phyloP scores from a whole-genome alignment of 1,140 invertebrate genomes.

The Zaprionus lachaisei region DNA sequence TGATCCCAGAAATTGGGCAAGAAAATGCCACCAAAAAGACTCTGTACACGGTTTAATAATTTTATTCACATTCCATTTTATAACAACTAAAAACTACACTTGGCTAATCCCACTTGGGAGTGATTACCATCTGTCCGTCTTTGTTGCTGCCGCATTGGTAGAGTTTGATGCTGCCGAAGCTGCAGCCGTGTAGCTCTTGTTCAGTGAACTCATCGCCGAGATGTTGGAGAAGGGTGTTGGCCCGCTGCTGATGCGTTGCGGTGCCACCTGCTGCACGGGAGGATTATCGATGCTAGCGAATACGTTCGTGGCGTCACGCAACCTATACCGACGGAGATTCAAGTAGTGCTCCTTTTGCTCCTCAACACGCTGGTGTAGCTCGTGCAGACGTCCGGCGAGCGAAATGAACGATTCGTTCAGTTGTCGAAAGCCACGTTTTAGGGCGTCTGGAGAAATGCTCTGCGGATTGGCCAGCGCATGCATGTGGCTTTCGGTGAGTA shows the following conservation, averaged over 20 bases:
- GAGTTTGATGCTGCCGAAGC: slow-evolving; percentile 45
- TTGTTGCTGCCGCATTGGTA: slow-evolving; percentile 48
- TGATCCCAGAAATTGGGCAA: not conserved
- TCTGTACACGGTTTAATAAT: slow-evolving; percentile 15
- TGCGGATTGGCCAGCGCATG: slow-evolving; percentile 88
- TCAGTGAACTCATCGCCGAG: slow-evolving; percentile 68
- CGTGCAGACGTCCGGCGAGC: slow-evolving; percentile 92
- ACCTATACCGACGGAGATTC: slow-evolving; percentile 90
- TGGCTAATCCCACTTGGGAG: not conserved
- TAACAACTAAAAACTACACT: slow-evolving; percentile 29
- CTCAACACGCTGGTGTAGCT: slow-evolving; percentile 90
- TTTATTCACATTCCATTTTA: slow-evolving; percentile 32
- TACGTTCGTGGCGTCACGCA: slow-evolving; percentile 92
- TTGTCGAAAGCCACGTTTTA: slow-evolving; percentile 88
- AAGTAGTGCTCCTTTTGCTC: slow-evolving; percentile 93
- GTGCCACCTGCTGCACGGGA: slow-evolving; percentile 50
- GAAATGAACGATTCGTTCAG: slow-evolving; percentile 94
- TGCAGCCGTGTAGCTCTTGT: slow-evolving; percentile 62
- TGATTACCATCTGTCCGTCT: slow-evolving; percentile 28
- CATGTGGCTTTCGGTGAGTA: slow-evolving; percentile 90
- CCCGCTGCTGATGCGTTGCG: slow-evolving; percentile 85
- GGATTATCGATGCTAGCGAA: slow-evolving; percentile 86
- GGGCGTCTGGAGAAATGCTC: slow-evolving; percentile 89
- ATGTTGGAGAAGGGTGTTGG: slow-evolving; percentile 87
- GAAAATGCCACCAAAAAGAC: not conserved